phyloP scores from a whole-genome alignment of 2,797 vertebrate genomes.

The Erpetoichthys calabaricus region DNA sequence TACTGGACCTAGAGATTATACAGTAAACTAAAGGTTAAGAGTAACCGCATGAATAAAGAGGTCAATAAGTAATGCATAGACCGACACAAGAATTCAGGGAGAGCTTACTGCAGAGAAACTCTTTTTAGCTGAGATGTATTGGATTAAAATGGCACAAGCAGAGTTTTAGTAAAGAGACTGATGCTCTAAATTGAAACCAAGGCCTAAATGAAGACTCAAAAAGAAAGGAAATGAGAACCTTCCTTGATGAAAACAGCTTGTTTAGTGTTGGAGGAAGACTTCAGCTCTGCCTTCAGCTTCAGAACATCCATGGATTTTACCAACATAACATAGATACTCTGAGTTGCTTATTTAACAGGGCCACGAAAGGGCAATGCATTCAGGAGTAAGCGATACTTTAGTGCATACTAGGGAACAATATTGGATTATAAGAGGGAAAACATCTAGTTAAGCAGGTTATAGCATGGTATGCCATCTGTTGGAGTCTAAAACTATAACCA shows the following conservation, averaged over 20 bases:
- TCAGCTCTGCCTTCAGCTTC: neutral
- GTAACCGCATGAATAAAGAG: neutral
- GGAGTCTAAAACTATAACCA: slow-evolving; percentile 5
- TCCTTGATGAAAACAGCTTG: neutral
- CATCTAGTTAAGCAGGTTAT: slow-evolving; percentile 9
- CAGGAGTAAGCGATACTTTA: slow-evolving; percentile 5
- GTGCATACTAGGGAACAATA: neutral
- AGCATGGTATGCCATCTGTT: slow-evolving; percentile 6
- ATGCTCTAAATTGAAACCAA: too few relatives aligned
- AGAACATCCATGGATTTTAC: slow-evolving; percentile 2
- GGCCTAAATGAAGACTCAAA: neutral
- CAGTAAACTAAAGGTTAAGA: neutral
- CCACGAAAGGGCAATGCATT: slow-evolving; percentile 10
- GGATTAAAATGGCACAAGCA: neutral
- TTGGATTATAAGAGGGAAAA: too few relatives aligned
- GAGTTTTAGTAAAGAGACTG: neutral
- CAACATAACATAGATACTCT: slow-evolving; percentile 11
- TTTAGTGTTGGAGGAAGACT: neutral
- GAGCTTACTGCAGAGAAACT: neutral
- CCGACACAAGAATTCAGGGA: neutral
- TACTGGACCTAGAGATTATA: neutral
- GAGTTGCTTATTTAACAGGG: slow-evolving; percentile 11
- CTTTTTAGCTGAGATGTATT: neutral
- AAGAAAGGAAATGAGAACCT: neutral
- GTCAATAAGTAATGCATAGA: neutral